These are phyloP conservation scores for Galeopsomyia nigrocyanea DNA, from an alignment of 2,888 invertebrate species.

Conservation along the genomic window DNA sequence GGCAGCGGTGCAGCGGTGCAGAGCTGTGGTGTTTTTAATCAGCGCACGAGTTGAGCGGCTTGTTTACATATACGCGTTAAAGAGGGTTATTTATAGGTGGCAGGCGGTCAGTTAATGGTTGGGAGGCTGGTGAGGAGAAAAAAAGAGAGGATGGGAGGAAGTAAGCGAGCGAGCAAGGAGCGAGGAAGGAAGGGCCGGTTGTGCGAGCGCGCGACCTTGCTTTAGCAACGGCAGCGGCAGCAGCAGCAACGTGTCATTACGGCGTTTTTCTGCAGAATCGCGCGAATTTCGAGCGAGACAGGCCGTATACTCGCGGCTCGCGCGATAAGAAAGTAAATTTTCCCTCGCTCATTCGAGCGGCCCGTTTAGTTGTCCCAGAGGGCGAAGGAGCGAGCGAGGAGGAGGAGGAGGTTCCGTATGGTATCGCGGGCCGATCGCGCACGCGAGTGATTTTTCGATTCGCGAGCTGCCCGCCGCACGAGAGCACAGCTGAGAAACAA, in stretches of 20 bases:
- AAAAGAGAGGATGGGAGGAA: no score
- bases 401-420: no score
- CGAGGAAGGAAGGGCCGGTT: no score
- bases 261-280: slow-evolving; percentile 27
- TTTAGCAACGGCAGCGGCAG: slow-evolving; percentile 1
- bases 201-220: not conserved
- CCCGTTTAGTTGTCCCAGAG: no score
- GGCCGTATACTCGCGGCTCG: no score
- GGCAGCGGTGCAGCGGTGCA: not conserved
- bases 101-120: slow-evolving; percentile 2
- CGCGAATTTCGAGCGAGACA: not conserved
- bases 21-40: slow-evolving; percentile 28
- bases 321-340: no score
- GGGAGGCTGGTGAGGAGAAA: not conserved
- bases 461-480: not conserved
- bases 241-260: slow-evolving; percentile 36
- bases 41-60: slow-evolving; percentile 27
- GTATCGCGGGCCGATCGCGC: not conserved
- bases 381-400: no score
- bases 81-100: slow-evolving; percentile 35
- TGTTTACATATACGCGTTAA: slow-evolving; percentile 36
- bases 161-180: no score
- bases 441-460: slow-evolving; percentile 37
- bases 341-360: no score
- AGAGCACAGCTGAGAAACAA: not conserved